A percentile compares a stretch with the other conserved stretches of the same genome.
Conservation (phyloP, 2,113 vertebrate species). For the Boleophthalmus pectinirostris region DNA sequence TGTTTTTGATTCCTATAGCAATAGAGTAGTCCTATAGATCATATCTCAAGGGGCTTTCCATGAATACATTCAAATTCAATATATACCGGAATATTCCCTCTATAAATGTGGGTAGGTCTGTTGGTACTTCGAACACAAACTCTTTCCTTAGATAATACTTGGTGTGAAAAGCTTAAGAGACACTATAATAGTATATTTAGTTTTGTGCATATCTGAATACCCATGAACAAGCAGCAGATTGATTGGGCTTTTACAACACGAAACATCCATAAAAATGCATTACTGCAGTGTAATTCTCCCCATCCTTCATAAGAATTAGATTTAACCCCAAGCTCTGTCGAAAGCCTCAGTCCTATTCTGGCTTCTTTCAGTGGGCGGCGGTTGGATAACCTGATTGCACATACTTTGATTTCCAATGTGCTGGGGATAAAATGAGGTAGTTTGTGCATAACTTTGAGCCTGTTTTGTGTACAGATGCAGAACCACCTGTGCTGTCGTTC, state of each 20-base stretch:
- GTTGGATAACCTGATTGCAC: slow-evolving; percentile 44
- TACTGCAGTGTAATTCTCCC: slow-evolving; percentile 18
- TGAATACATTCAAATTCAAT: too few species aligned
- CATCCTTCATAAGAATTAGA: slow-evolving; percentile 53
- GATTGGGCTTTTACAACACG: slow-evolving; percentile 38
- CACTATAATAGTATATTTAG: background rate
- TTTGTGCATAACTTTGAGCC: slow-evolving; percentile 17
- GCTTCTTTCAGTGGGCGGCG: slow-evolving; percentile 43
- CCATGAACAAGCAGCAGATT: background rate
- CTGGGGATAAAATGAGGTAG: slow-evolving; percentile 13
- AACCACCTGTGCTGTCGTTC: slow-evolving; percentile 25
- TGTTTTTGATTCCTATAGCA: too few species aligned
- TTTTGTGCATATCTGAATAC: background rate
- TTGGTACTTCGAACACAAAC: too few species aligned
- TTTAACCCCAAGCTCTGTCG: slow-evolving; percentile 30
- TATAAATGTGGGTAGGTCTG: too few species aligned
- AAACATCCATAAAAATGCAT: slow-evolving; percentile 37
- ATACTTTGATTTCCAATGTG: slow-evolving; percentile 41
- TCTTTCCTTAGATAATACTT: background rate
- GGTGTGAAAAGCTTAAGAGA: background rate
- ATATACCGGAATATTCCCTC: too few species aligned
- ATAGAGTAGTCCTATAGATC: too few species aligned
- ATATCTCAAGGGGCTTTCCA: too few species aligned
- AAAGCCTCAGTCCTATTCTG: slow-evolving; percentile 23
- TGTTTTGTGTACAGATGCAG: slow-evolving; percentile 1